These are phyloP conservation scores for Typhlichthys subterraneus DNA, from an alignment of 2,797 vertebrate genomes.

Conservation along the genomic window DNA sequence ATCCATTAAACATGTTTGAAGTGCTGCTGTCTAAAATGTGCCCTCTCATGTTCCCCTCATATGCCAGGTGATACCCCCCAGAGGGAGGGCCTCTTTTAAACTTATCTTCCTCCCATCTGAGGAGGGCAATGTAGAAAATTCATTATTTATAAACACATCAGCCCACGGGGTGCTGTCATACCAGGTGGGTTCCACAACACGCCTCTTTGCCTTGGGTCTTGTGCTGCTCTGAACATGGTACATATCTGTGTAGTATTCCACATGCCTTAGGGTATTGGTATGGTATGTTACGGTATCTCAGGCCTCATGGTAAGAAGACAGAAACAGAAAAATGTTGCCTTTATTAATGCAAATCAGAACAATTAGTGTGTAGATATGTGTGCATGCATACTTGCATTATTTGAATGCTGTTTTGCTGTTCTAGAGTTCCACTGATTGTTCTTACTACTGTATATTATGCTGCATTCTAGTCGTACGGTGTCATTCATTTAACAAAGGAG, in stretches of 20 bases:
- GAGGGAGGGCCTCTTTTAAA: slow-evolving; percentile 93
- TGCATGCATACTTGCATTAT: too few species aligned
- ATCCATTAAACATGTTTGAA: neutral
- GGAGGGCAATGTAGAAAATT: slow-evolving; percentile 93
- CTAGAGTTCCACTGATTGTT: neutral
- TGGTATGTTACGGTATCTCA: too few species aligned
- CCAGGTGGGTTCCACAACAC: slow-evolving; percentile 80
- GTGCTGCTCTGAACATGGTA: neutral
- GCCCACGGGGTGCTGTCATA: slow-evolving; percentile 91
- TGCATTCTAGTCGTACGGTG: too few species aligned
- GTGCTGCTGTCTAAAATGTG: neutral
- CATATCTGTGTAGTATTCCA: neutral
- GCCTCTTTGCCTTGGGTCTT: neutral
- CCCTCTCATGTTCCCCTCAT: slow-evolving; percentile 5
- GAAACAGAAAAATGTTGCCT: too few species aligned
- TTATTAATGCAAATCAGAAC: too few species aligned
- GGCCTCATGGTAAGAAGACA: too few species aligned
- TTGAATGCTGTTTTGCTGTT: neutral
- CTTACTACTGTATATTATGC: neutral
- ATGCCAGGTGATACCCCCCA: slow-evolving; percentile 89
- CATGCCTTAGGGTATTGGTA: neutral
- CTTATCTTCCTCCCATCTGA: slow-evolving; percentile 94
- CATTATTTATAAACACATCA: slow-evolving; percentile 99
- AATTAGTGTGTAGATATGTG: too few species aligned
- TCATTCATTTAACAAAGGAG: neutral